Base-by-base conservation (phyloP, 2,888 invertebrate genomes). In the Embidobia sp. region DNA sequence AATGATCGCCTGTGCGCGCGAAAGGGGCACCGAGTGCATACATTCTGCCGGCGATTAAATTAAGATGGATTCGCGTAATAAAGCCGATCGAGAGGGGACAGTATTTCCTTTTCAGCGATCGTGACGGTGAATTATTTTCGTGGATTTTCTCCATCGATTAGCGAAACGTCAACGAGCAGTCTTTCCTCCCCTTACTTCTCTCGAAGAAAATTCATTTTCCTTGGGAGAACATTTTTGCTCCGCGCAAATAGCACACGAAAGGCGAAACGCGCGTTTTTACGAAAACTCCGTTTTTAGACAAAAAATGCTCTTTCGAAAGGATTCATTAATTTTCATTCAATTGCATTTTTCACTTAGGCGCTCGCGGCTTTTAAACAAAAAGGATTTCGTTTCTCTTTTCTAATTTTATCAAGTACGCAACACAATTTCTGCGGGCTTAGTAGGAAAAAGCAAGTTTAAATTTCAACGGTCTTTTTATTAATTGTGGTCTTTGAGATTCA, bases 291-390 rank as follows among this genome's bases (percentile, higher is more conserved):
- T n/a, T 40, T 67, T 57, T 29, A 5, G 40, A 10, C 6, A 53
- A 66, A 40, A 66, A 44, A 53, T 26, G 10, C 15, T n/a, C n/a
- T 22, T 44, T 59, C 16, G 35, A 16, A 49, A 46, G 37, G 29
- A 48, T 29, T 67, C 55, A 55, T 67, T 48, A 67, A 55, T 67
- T 55, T 67, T 67, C 44, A 46, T 48, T 55, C 48, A 46, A 55
- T 55, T 46, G 66, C 35, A 55, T 18, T 66, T 66, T 66, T 66
- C 66, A 66, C 53, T 66, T 35, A 66, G 27, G 3, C 46, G 7
- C 8, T 8, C 26, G 13, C 4, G 15, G 46, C 31, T 46, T 59
- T 59, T 59, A 42, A 31, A 59, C 10, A 33, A 46, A 46, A 59
- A 40, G 29, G 10, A 37, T 53, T 53, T 33, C 35, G 11, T 7